Percentiles rank a stretch among this genome's conserved stretches.
phyloP scores from a whole-genome alignment of 2,888 invertebrate species.

The Dynastes hyllus region DNA sequence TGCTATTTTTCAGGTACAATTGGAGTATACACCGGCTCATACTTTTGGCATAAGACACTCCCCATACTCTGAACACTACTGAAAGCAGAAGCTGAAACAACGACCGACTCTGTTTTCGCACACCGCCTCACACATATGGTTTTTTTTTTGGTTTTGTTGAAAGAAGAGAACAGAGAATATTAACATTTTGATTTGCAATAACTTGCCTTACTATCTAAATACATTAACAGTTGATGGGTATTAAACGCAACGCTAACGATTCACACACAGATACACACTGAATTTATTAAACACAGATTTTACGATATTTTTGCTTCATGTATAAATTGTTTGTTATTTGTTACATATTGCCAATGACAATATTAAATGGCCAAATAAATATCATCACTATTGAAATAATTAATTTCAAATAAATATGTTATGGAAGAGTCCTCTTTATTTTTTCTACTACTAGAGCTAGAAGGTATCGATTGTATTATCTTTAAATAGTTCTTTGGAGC shows the following conservation, averaged over 20 bases:
- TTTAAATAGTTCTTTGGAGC: no score
- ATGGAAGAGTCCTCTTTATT: not conserved
- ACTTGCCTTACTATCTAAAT: constrained; percentile 31
- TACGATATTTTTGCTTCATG: constrained; percentile 21
- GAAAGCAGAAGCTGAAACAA: constrained; percentile 53
- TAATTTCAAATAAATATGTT: not conserved
- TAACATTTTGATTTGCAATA: constrained; percentile 38
- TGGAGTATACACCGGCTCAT: constrained; percentile 79
- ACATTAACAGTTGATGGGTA: constrained; percentile 22
- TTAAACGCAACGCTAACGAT: constrained; percentile 2
- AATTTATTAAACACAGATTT: constrained; percentile 10
- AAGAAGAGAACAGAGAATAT: constrained; percentile 42
- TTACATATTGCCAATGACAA: constrained; percentile 1
- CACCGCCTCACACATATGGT: not conserved
- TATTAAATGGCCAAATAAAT: constrained; percentile 2
- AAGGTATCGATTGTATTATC: no score
- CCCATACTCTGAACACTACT: constrained; percentile 76
- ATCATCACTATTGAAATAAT: not conserved
- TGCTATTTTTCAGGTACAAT: constrained; percentile 73
- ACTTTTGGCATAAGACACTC: constrained; percentile 93
- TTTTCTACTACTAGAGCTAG: not conserved
- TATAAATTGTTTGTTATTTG: constrained; percentile 31
- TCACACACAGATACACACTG: not conserved
- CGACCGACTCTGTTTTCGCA: constrained; percentile 49
- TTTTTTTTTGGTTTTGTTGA: constrained; percentile 31